Conservation (phyloP, 37 sponge, comb jelly and placozoan species). For the Petrosia ficiformis region DNA sequence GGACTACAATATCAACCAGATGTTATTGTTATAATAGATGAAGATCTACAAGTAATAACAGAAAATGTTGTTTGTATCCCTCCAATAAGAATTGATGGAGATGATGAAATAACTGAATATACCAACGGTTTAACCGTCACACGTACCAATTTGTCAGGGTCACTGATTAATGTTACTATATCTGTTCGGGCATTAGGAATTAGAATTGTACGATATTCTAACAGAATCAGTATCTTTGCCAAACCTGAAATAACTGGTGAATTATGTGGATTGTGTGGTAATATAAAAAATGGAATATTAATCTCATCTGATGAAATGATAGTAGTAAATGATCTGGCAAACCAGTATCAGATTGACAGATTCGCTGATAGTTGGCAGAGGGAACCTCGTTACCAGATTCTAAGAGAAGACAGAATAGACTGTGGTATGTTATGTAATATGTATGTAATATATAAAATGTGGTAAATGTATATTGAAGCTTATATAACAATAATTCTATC, state of each 20-base stretch:
- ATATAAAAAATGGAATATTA: constrained; percentile 3
- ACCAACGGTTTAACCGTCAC: not conserved
- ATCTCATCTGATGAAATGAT: constrained; percentile 1
- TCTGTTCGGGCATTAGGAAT: not conserved
- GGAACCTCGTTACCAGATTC: constrained; percentile 15
- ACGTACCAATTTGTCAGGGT: too few species aligned
- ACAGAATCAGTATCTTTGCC: constrained; percentile 1
- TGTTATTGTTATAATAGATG: constrained; percentile 15
- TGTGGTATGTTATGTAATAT: constrained; percentile 58
- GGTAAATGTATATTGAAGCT: too few species aligned
- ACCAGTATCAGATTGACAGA: constrained; percentile 1
- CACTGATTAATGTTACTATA: not conserved
- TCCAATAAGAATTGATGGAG: too few species aligned
- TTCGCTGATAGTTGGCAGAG: constrained; percentile 41
- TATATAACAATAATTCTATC: too few species aligned
- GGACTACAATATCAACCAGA: constrained; percentile 9
- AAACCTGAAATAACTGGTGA: not conserved
- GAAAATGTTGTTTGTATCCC: not conserved
- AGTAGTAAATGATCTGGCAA: constrained; percentile 2
- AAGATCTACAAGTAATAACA: not conserved
- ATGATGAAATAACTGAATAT: not conserved
- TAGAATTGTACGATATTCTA: not conserved
- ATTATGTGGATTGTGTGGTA: constrained; percentile 48
- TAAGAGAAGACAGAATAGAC: constrained; percentile 36
- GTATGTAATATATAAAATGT: too few species aligned